Evolutionary conservation across 2,888 invertebrate genomes (phyloP).

Genomic region (Blera fallax): DNA sequence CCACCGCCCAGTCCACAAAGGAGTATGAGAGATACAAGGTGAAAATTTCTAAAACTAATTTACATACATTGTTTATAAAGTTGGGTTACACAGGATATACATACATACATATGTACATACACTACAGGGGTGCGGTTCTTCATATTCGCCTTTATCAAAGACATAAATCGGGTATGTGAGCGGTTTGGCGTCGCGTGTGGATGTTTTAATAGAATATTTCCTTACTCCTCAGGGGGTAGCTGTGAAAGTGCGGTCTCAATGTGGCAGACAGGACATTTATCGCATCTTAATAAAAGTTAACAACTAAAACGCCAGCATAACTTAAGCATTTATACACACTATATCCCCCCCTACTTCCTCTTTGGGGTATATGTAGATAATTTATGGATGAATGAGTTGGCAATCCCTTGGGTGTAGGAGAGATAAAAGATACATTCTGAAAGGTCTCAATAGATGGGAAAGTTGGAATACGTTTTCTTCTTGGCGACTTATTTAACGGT

Average conservation of each 20-base stretch:
- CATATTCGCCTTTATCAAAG: conserved; percentile 27
- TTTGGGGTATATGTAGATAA: conserved; percentile 18
- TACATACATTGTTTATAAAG: conserved; percentile 64
- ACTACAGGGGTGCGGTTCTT: not conserved
- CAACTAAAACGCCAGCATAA: conserved; percentile 28
- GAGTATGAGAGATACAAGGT: conserved; percentile 7
- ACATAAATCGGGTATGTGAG: conserved; percentile 46
- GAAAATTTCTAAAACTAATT: conserved; percentile 65
- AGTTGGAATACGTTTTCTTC: conserved; percentile 10
- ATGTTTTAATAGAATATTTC: conserved; percentile 54
- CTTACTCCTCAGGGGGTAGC: conserved; percentile 8
- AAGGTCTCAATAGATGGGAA: not conserved
- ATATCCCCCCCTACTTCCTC: not conserved
- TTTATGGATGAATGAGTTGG: conserved; percentile 40
- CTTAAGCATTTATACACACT: not conserved
- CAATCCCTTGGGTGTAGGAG: conserved; percentile 12
- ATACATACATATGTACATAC: conserved; percentile 7
- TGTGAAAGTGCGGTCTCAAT: conserved; percentile 21
- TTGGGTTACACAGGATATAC: conserved; percentile 26
- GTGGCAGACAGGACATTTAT: conserved; percentile 43
- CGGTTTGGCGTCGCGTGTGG: conserved; percentile 35
- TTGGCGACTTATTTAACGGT: not conserved
- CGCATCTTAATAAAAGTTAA: conserved; percentile 60
- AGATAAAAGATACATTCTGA: conserved; percentile 16
- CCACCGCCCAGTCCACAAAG: conserved; percentile 24